A percentile compares a stretch with the other conserved stretches of the same genome.
Evolutionary conservation across 2,797 vertebrate genomes (phyloP).

Genomic region (Glossophaga mutica): DNA sequence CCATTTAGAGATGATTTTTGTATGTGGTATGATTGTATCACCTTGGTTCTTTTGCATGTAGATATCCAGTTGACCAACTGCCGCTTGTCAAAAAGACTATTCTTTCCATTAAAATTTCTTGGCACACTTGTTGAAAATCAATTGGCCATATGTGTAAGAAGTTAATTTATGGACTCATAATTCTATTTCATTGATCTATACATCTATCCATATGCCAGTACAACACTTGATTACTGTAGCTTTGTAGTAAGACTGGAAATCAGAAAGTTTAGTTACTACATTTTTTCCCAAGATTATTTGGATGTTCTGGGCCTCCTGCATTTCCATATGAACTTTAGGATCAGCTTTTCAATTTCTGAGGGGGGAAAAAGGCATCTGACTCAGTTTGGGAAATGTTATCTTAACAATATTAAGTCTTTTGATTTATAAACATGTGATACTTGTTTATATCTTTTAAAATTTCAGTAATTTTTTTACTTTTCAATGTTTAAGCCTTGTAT

Average conservation of each 20-base stretch:
- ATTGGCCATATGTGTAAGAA: too few relatives aligned
- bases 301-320: neutral
- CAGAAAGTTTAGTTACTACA: neutral
- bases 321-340: neutral
- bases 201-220: neutral
- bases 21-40: neutral
- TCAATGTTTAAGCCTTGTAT: neutral
- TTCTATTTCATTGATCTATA: neutral
- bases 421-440: neutral
- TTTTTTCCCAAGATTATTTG: neutral
- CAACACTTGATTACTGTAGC: neutral
- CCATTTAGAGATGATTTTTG: neutral
- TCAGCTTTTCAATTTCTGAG: neutral
- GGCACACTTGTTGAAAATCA: too few relatives aligned
- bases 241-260: neutral
- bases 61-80: neutral
- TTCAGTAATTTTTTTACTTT: neutral
- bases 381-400: neutral
- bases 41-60: neutral
- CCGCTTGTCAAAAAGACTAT: neutral
- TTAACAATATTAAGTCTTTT: neutral
- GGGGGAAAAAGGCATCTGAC: neutral
- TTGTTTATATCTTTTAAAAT: neutral
- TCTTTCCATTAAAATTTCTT: neutral
- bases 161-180: neutral